Base-by-base conservation (phyloP, 2,113 vertebrate genomes). In the Panthera uncia region DNA sequence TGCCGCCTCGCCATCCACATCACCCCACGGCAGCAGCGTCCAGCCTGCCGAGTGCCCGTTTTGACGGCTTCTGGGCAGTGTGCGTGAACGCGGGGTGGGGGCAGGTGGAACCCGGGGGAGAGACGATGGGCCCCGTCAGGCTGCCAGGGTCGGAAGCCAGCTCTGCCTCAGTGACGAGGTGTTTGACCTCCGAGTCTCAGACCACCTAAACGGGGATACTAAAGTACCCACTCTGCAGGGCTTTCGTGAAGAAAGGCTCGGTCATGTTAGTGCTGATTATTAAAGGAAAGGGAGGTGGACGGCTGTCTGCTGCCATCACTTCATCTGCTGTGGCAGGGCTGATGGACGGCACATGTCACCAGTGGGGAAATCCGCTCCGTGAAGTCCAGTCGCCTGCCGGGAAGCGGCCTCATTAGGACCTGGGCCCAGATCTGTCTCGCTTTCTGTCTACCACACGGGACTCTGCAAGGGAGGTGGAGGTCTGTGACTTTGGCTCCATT, bases 351-450 rank as follows among this genome's bases (percentile, higher is more conserved):
- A 23, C 21, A 25, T 23, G 41, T 27, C 71, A 38, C 65, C 15
- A 6, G 23, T 3, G 10, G 79, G 21, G 76, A 84, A 80, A 15
- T 78, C 52, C 15, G 79, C 87, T 89, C 65, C 8, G 33, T 5
- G 38, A 94, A 66, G 48, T 71, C 38, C 57, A 52, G 73, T 89
- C 50, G 14, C 97, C 80, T 94, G 96, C 95, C 97, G 76, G 74
- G 41, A 86, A 83, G 63, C 76, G 80, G 83, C 87, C 94, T 97
- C 65, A 13, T 95, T 88, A 88, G 92, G 90, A 81, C 79, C 5
- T 38, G 45, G 38, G 45, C 71, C 61, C 79, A 83, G 82, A 41
- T 83, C 69, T 52, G 65, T 85, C 73, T 41, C 45, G 50, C 79
- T 65, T 82, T 73, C 61, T 63, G 21, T 89, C 31, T 50, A 19